Percentiles rank a stretch among this genome's conserved stretches.
Conservation (phyloP, 92 coral and sea anemone species). For the Bergia sp. region DNA sequence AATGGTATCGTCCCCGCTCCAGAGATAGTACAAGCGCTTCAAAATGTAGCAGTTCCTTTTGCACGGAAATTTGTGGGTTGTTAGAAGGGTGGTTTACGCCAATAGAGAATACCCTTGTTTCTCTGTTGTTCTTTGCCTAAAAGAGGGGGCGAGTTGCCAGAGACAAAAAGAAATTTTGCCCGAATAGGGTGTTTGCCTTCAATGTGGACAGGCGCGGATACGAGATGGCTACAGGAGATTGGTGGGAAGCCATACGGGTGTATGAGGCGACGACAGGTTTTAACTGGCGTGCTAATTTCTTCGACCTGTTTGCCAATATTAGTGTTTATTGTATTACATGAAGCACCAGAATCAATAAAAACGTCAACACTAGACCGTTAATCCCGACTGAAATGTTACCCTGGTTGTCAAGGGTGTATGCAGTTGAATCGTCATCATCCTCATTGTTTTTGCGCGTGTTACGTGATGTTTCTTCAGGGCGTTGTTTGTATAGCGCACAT, state of each 20-base stretch:
- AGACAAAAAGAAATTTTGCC: slow-evolving; percentile 35
- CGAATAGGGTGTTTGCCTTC: slow-evolving; percentile 11
- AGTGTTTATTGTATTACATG: slow-evolving; percentile 48
- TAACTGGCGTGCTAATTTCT: not conserved
- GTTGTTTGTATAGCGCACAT: slow-evolving; percentile 10
- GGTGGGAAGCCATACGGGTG: slow-evolving; percentile 58
- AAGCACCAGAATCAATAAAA: slow-evolving; percentile 48
- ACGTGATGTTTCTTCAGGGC: not conserved
- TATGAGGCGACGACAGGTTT: slow-evolving; percentile 24
- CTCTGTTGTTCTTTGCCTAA: slow-evolving; percentile 45
- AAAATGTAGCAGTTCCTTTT: too few species aligned
- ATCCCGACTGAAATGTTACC: not conserved
- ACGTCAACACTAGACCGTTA: slow-evolving; percentile 16
- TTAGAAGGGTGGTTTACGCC: not conserved
- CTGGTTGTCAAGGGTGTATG: not conserved
- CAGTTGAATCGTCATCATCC: slow-evolving; percentile 12
- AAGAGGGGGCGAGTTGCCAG: slow-evolving; percentile 33
- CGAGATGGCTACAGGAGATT: slow-evolving; percentile 28
- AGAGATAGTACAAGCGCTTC: too few species aligned
- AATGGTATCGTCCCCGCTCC: too few species aligned
- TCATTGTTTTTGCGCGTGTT: not conserved
- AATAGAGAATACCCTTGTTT: slow-evolving; percentile 5
- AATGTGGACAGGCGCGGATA: slow-evolving; percentile 15
- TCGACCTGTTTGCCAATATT: slow-evolving; percentile 12
- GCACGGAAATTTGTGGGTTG: too few species aligned